Evolutionary conservation across 2,113 vertebrate genomes (phyloP), one percentile per base, ranked within the genome.

Genomic region (Spea multiplicata): DNA sequence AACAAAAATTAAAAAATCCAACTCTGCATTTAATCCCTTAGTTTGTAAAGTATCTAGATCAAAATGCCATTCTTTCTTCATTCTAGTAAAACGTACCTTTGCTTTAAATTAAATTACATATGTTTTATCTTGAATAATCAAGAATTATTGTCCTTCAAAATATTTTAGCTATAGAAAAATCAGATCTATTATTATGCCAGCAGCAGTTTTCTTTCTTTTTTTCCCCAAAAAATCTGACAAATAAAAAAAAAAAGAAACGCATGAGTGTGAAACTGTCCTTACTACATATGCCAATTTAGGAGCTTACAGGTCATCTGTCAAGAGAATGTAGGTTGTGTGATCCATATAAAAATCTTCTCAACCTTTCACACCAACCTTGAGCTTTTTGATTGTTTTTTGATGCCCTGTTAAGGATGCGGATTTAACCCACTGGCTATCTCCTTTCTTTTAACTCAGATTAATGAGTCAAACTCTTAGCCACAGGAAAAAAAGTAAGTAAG

Each of bases 241-340:
- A 93, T 94, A 94, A 90, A 89, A 93, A 94, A 93, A 92, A 91
- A 93, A 91, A 92, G 87, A 87, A 92, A 93, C 93, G 92, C 88
- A 91, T 79, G 71, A 91, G 91, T 90, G 88, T 91, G 87, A 92
- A 92, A 87, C 93, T 93, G 84, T 93, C 87, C 90, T 86, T 88
- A 88, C 94, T 93, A 95, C 93, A 94, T 89, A 94, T 94, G 94
- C 93, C 93, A 94, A 85, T 95, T 92, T 92, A 91, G 89, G 91
- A 91, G 91, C 88, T 92, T 69, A 92, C 88, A 91, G 89, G 93
- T 94, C 93, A 94, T 90, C 89, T 94, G 92, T 93, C 90, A 93
- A 89, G 91, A 90, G 86, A 87, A 86, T 88, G 86, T 87, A 67
- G 65, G 49, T 86, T 71, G 86, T 89, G 86, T 90, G 89, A 92